Base-by-base conservation (phyloP, 2,888 invertebrate species). In the Himalopsyche tibetana region DNA sequence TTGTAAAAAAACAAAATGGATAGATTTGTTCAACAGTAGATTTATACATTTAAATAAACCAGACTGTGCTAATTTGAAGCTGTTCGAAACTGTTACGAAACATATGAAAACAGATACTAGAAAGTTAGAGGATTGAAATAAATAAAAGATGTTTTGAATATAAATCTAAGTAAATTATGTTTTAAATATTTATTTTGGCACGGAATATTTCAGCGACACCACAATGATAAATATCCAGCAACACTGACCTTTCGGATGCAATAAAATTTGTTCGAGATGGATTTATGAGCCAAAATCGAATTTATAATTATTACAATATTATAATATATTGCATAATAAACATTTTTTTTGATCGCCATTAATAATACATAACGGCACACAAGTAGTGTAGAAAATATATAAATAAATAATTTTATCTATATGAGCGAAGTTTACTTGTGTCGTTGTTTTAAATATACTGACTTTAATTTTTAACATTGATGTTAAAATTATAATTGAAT, bases 191-290 rank as follows among this genome's bases (percentile, higher is more conserved):
- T 36, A 19, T 36, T 74, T 38, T 74, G 74, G 36, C 74, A 74
- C 5, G 28, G 28, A 8, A 69, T 28, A 69, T 69, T 28, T 56
- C 56, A 56, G 56, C 56, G n/a, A 63, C 8, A n/a, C 56, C 17
- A 56, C 63, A 38, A 15, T 82, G 85, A 85, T 85, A 82, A 69
- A 85, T 85, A 45, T n/a, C 15, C 56, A 82, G n/a, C 85, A 80
- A 55, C 45, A 28, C 69, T 85, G 85, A 85, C 82, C 85, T 85
- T 85, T 85, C 36, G 42, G 79, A 42, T 42, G 82, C 51, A 85
- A 85, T 85, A 85, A 85, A 84, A 74, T 74, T 36, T 74, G 74
- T 74, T 12, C 28, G 15, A 36, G 51, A 74, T 74, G 36, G 19
- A 74, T 74, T 74, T 38, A 74, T 36, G 28, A 4, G 51, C 51